Conservation (phyloP, 2,888 invertebrate species). For the Microplitis deprimator region DNA sequence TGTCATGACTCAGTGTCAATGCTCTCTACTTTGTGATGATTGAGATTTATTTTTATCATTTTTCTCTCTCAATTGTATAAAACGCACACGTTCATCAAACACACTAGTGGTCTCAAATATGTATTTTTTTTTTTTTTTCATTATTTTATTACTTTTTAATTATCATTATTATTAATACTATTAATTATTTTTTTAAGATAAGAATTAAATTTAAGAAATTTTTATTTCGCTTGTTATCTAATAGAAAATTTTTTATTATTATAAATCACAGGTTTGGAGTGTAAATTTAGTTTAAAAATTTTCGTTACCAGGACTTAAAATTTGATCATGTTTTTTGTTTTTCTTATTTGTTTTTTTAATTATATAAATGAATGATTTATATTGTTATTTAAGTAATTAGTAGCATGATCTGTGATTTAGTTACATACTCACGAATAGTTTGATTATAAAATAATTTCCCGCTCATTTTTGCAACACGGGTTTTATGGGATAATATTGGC, state of each 20-base stretch:
- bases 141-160: background rate
- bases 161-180: background rate
- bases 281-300: background rate
- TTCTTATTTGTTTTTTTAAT: constrained; percentile 37
- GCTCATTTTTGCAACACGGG: background rate
- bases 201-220: constrained; percentile 5
- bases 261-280: background rate
- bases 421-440: constrained; percentile 68
- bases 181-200: background rate
- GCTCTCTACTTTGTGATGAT: constrained; percentile 24
- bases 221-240: constrained; percentile 14
- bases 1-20: constrained; percentile 6
- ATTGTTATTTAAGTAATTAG: constrained; percentile 66
- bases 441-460: constrained; percentile 47
- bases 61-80: background rate
- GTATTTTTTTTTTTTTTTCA: background rate
- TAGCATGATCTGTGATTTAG: constrained; percentile 72
- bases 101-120: constrained; percentile 31
- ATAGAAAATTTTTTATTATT: background rate
- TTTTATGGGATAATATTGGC: constrained; percentile 16
- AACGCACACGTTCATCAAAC: constrained; percentile 13
- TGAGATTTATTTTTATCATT: background rate
- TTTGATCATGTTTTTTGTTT: constrained; percentile 30
- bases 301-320: background rate
- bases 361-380: constrained; percentile 41